Evolutionary conservation across 1,140 invertebrate species (phyloP).

Genomic region (Oryctes rhinoceros): DNA sequence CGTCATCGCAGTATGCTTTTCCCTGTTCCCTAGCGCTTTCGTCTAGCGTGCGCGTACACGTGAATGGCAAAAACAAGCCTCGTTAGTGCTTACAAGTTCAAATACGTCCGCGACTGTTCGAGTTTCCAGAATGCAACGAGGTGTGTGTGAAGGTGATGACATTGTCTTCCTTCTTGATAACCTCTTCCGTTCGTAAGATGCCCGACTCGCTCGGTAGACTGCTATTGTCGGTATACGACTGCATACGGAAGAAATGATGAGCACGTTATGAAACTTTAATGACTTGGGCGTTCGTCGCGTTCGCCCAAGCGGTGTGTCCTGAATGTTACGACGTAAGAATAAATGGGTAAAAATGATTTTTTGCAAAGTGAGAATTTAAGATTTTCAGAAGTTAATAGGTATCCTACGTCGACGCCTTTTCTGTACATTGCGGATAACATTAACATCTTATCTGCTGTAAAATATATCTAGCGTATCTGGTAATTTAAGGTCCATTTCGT

Average conservation of each 20-base stretch:
- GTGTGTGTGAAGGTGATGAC: constrained; percentile 25
- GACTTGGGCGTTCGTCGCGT: not conserved
- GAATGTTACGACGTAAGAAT: too few species aligned
- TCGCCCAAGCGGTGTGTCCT: not conserved
- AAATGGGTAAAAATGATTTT: too few species aligned
- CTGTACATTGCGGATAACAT: too few species aligned
- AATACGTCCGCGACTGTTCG: not conserved
- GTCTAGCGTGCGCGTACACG: not conserved
- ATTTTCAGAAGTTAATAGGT: too few species aligned
- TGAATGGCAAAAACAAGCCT: not conserved
- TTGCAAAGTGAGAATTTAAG: too few species aligned
- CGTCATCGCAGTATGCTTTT: too few species aligned
- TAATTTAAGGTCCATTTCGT: too few species aligned
- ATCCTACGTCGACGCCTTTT: too few species aligned
- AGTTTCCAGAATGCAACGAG: constrained; percentile 17
- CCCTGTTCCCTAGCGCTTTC: too few species aligned
- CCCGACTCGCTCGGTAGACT: not conserved
- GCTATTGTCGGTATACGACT: not conserved
- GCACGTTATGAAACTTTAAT: constrained; percentile 26
- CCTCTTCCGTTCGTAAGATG: not conserved
- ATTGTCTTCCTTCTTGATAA: constrained; percentile 11
- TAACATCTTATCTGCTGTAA: too few species aligned
- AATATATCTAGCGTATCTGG: too few species aligned
- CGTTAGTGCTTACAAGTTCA: constrained; percentile 8
- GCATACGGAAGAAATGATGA: not conserved